Percentiles rank a stretch among this genome's conserved stretches.
Conservation (phyloP, 2,113 vertebrate species). For the Campylorhamphus procurvoides region DNA sequence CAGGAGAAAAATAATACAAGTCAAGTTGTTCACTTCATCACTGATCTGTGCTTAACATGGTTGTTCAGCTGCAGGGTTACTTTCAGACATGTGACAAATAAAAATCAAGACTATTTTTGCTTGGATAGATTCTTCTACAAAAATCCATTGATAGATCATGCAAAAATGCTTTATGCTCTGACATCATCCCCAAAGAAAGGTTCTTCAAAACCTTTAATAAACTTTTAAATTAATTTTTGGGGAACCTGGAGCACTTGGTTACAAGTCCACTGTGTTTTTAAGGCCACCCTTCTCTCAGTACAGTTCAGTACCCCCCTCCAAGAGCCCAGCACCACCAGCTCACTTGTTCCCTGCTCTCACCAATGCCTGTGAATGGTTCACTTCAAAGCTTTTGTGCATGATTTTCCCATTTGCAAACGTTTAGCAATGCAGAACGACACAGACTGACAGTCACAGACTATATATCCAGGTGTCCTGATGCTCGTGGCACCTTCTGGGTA, state of each 20-base stretch:
- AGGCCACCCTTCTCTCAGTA: not conserved
- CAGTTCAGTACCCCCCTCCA: not conserved
- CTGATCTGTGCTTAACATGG: not conserved
- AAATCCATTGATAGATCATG: not conserved
- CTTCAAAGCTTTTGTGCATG: not conserved
- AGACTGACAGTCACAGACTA: rapidly evolving
- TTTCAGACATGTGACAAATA: not conserved
- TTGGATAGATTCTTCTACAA: not conserved
- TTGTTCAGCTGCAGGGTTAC: not conserved
- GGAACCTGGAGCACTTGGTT: rapidly evolving
- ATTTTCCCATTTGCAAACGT: not conserved
- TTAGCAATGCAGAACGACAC: not conserved
- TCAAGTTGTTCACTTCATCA: not conserved
- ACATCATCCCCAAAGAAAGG: not conserved
- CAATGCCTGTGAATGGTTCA: not conserved
- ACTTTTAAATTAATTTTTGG: not conserved
- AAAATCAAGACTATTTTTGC: not conserved
- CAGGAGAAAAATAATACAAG: not conserved
- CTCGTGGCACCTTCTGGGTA: not conserved
- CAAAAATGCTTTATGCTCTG: not conserved
- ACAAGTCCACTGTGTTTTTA: not conserved
- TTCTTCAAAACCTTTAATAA: not conserved
- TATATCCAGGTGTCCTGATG: not conserved
- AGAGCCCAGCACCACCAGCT: not conserved
- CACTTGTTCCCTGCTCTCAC: not conserved